A percentile compares a stretch with the other conserved stretches of the same genome.
phyloP scores from a whole-genome alignment of 1,140 invertebrate species.

The Eubasilissa regina region DNA sequence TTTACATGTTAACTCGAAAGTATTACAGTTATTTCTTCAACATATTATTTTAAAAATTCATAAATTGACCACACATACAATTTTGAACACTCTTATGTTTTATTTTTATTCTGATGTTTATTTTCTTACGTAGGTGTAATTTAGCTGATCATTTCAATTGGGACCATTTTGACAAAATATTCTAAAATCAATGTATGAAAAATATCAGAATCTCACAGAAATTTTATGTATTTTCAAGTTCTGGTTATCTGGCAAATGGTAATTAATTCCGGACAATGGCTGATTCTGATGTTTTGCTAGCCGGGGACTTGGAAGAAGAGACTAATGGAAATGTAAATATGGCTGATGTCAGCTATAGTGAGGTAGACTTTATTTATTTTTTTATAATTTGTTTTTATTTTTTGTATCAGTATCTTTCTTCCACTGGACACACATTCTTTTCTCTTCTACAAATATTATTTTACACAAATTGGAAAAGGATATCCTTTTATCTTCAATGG shows the following conservation, averaged over 20 bases:
- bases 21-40: slow-evolving; percentile 28
- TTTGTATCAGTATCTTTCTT: slow-evolving; percentile 14
- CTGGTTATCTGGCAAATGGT: slow-evolving; percentile 48
- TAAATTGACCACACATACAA: slow-evolving; percentile 14
- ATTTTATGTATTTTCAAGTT: slow-evolving; percentile 49
- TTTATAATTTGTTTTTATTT: slow-evolving; percentile 35
- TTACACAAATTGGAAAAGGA: neutral
- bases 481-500: neutral
- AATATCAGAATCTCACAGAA: slow-evolving; percentile 17
- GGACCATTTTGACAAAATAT: neutral
- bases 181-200: neutral
- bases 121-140: slow-evolving; percentile 24
- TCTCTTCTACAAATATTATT: neutral
- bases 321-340: slow-evolving; percentile 50
- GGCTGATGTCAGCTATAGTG: slow-evolving; percentile 44
- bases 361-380: slow-evolving; percentile 48
- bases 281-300: slow-evolving; percentile 47
- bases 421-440: slow-evolving; percentile 1
- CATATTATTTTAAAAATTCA: slow-evolving; percentile 11
- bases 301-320: slow-evolving; percentile 52
- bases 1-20: slow-evolving; percentile 30
- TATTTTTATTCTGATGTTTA: slow-evolving; percentile 23
- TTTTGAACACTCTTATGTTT: neutral
- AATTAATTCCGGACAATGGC: slow-evolving; percentile 48
- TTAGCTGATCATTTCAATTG: slow-evolving; percentile 20